Conservation (phyloP, 2,797 vertebrate species). For the Rhodeus uyekii region DNA sequence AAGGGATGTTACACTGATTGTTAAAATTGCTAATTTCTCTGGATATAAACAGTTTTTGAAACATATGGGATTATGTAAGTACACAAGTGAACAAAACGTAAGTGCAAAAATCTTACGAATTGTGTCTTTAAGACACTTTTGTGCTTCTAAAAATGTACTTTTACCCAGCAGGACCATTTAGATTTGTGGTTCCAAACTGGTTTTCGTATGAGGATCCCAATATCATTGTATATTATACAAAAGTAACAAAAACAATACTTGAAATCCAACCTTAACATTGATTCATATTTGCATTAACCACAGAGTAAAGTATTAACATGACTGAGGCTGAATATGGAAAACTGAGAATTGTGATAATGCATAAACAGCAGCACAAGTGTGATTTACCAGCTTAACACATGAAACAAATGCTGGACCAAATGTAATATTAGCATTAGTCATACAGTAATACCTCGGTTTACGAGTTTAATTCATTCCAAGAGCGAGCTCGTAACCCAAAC, state of each 20-base stretch:
- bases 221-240: neutral
- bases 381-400: conserved; percentile 3
- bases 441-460: no score
- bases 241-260: neutral
- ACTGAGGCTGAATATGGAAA: conserved; percentile 8
- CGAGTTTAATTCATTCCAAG: no score
- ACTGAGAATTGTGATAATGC: conserved; percentile 4
- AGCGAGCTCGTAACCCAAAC: no score
- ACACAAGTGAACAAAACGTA: neutral
- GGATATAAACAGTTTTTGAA: neutral
- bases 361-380: conserved; percentile 4
- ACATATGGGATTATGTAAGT: neutral
- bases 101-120: neutral
- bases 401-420: neutral
- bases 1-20: neutral
- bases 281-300: conserved; percentile 1
- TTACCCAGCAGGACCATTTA: neutral
- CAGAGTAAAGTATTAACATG: conserved; percentile 7
- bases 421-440: conserved; percentile 10
- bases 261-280: neutral
- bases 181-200: neutral
- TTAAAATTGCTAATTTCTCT: neutral
- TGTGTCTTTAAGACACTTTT: neutral
- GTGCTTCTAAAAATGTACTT: neutral
- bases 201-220: neutral